These are phyloP conservation scores for Martes flavigula DNA, from an alignment of 2,797 vertebrate species.

Conservation along the genomic window DNA sequence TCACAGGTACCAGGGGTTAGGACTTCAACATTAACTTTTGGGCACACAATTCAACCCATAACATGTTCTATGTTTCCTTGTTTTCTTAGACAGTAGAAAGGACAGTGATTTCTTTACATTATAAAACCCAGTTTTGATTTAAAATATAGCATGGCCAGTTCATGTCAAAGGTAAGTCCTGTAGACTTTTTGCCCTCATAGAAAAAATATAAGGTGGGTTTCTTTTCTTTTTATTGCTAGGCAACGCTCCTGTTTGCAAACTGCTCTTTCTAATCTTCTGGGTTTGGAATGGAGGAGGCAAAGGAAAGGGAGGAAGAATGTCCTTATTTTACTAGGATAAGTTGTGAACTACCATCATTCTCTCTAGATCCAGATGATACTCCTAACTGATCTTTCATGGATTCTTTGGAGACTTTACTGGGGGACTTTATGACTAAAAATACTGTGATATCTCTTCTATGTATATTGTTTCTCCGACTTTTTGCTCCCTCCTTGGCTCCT, in stretches of 20 bases:
- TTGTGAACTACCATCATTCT: not conserved
- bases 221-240: not conserved
- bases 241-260: not conserved
- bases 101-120: not conserved
- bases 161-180: not conserved
- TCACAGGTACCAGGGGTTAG: not conserved
- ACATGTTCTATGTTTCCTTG: not conserved
- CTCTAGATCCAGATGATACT: not conserved
- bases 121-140: not conserved
- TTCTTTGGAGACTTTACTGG: not conserved
- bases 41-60: not conserved
- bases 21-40: not conserved
- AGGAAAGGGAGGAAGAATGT: not conserved
- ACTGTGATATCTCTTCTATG: not conserved
- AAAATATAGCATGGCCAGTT: not conserved
- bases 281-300: not conserved
- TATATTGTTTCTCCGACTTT: not conserved
- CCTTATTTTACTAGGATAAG: not conserved
- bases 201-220: not conserved
- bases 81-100: not conserved
- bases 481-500: not conserved
- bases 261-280: not conserved
- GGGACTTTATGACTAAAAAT: not conserved
- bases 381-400: not conserved
- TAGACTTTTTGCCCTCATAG: not conserved